Base-by-base conservation (phyloP, 1,140 invertebrate genomes). In the Orchestia grillus region DNA sequence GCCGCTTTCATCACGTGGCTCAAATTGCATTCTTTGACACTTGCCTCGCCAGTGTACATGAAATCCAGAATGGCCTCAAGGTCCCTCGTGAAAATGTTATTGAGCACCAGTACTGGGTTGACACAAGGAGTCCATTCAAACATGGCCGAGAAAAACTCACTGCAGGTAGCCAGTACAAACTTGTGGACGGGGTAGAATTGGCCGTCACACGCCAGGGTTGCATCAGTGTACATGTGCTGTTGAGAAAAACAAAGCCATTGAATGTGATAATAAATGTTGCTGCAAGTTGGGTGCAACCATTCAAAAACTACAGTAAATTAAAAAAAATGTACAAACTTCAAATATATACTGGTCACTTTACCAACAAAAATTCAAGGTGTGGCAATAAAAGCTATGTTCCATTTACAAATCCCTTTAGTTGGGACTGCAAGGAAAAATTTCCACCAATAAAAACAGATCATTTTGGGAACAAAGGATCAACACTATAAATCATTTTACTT, bases 121-220 rank as follows among this genome's bases (percentile, higher is more conserved):
- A 97, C 96, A 90, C 96, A 97, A 0, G 96, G 96, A 28, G 96
- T 97, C 96, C 96, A 97, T 44, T 97, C 96, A 95, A 97, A 97
- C 44, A 97, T 97, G 43, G 96, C 96, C 91, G 95, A 96, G 47
- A 97, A 97, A 43, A 96, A 97, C 47, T 97, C 96, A 92, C 96
- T 97, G 87, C 96, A 97, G 43, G 96, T 97, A 36, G 96, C 96
- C 47, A 97, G 57, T 0, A 97, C 96, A 96, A 97, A 97, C 90
- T 97, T 97, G 88, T 97, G 96, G 42, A 97, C 96, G 41, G 96
- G 96, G 53, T 95, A 97, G 87, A 97, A 97, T 43, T 96, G 95
- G 87, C 96, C 96, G 53, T 97, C 96, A 96, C 96, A 97, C n/a
- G 96, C 96, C 45, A 97, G 90, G n/a, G 96, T 97, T 36, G 96